phyloP scores from a whole-genome alignment of 1,140 invertebrate genomes.

The Ephestia elutella region DNA sequence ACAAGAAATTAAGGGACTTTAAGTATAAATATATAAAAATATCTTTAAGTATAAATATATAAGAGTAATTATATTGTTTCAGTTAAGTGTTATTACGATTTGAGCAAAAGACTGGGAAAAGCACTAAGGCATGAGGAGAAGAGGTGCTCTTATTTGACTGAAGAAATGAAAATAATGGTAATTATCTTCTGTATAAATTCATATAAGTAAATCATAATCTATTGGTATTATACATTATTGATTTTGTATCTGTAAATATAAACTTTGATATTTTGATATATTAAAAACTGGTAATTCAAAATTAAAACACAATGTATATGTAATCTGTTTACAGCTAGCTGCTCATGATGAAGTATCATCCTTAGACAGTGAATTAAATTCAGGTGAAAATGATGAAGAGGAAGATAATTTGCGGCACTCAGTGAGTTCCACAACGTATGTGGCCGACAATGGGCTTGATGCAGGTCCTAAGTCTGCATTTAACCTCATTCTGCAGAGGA shows the following conservation, averaged over 20 bases:
- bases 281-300: too few relatives aligned
- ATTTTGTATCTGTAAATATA: too few relatives aligned
- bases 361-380: conserved; percentile 70
- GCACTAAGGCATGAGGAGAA: conserved; percentile 93
- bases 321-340: conserved; percentile 60
- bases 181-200: conserved; percentile 33
- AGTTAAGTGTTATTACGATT: conserved; percentile 95
- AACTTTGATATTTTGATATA: too few relatives aligned
- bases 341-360: conserved; percentile 78
- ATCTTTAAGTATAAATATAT: too few relatives aligned
- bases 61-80: conserved; percentile 34
- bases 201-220: too few relatives aligned
- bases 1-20: too few relatives aligned
- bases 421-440: conserved; percentile 47
- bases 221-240: too few relatives aligned
- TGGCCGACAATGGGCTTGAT: conserved; percentile 38
- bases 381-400: conserved; percentile 69
- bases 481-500: conserved; percentile 86
- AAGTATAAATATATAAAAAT: too few relatives aligned
- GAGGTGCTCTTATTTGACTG: conserved; percentile 89
- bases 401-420: conserved; percentile 54
- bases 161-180: conserved; percentile 93
- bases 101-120: conserved; percentile 92
- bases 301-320: background rate
- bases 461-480: conserved; percentile 62